These are phyloP conservation scores for Oceanites oceanicus DNA, from an alignment of 2,113 vertebrate species.

Conservation along the genomic window DNA sequence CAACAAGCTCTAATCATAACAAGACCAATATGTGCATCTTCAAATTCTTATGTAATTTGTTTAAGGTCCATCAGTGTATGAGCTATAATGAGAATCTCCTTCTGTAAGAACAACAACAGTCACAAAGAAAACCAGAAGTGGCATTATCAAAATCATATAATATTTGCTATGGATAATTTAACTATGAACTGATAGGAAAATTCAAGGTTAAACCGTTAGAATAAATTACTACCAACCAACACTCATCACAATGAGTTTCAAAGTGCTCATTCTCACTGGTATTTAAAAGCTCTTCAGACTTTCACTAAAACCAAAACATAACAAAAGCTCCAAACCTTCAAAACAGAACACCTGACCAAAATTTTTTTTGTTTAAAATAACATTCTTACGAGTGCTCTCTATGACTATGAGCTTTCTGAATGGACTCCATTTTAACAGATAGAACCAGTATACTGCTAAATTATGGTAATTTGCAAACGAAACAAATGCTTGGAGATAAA, in stretches of 20 bases:
- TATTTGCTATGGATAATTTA: neutral
- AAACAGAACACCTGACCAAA: neutral
- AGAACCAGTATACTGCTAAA: neutral
- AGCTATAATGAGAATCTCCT: neutral
- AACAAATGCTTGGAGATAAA: neutral
- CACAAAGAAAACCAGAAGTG: neutral
- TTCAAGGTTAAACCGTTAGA: neutral
- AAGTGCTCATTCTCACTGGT: neutral
- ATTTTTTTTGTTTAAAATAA: neutral
- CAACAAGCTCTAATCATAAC: neutral
- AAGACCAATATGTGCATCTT: neutral
- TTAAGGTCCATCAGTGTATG: neutral
- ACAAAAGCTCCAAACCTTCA: neutral
- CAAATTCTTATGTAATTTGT: neutral
- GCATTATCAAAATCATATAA: neutral
- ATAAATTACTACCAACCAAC: neutral
- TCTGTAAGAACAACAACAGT: neutral
- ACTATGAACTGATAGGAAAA: neutral
- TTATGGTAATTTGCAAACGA: neutral
- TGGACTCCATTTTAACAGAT: neutral
- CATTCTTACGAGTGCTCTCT: rapidly evolving
- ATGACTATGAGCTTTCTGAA: neutral
- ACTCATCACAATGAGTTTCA: neutral
- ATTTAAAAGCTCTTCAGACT: neutral
- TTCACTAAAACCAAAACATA: neutral